A percentile compares a stretch with the other conserved stretches of the same genome.
These are phyloP conservation scores for Lampris incognitus DNA, from an alignment of 2,113 vertebrate species.

Conservation along the genomic window DNA sequence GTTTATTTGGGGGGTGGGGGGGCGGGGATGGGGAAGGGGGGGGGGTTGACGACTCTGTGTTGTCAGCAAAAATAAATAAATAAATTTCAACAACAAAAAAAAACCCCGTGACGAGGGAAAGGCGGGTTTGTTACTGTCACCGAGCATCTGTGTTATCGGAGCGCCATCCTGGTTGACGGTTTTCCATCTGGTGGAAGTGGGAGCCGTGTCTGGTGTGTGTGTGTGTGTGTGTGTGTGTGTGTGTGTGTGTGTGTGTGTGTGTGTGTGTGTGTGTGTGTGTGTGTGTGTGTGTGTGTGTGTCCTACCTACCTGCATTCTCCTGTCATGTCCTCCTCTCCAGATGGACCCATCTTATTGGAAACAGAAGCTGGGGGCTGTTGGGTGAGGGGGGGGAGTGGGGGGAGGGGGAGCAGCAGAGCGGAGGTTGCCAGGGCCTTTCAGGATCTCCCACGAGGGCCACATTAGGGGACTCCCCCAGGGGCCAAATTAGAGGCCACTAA, in stretches of 20 bases:
- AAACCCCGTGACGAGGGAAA: too few species aligned
- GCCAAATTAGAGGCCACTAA: slow-evolving; percentile 74
- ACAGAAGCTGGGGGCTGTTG: slow-evolving; percentile 26
- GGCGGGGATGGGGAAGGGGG: too few species aligned
- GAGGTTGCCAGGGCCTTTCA: slow-evolving; percentile 58
- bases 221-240: slow-evolving; percentile 7
- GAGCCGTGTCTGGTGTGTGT: slow-evolving; percentile 13
- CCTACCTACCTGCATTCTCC: slow-evolving; percentile 49
- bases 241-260: not conserved
- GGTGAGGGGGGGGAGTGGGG: slow-evolving; percentile 23
- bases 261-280: slow-evolving; percentile 3
- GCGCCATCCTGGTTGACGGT: slow-evolving; percentile 39
- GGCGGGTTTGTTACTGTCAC: slow-evolving; percentile 27
- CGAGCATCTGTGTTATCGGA: slow-evolving; percentile 64
- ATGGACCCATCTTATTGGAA: slow-evolving; percentile 50
- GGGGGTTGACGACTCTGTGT: slow-evolving; percentile 56
- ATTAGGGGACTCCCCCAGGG: slow-evolving; percentile 65
- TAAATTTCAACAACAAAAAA: too few species aligned
- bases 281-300: slow-evolving; percentile 19
- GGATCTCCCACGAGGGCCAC: slow-evolving; percentile 44
- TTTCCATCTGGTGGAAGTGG: slow-evolving; percentile 53
- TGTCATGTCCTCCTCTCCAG: slow-evolving; percentile 11
- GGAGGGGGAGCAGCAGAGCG: not conserved
- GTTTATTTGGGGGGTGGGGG: not conserved
- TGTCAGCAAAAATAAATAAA: slow-evolving; percentile 61